These are phyloP conservation scores for Zootermopsis nevadensis DNA, from an alignment of 2,888 invertebrate species.

Conservation along the genomic window DNA sequence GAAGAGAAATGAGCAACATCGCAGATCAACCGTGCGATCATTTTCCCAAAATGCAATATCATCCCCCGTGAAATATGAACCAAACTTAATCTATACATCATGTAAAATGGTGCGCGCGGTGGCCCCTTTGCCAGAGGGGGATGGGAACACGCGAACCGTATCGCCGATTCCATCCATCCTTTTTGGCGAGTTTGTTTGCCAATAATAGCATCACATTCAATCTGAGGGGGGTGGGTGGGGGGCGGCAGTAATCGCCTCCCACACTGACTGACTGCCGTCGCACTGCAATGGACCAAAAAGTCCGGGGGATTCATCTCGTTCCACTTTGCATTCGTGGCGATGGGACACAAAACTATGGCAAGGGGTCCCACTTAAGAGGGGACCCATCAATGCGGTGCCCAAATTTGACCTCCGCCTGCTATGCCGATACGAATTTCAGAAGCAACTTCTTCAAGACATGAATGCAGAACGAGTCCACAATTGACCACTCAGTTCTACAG, in stretches of 20 bases:
- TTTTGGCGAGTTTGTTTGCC: constrained; percentile 44
- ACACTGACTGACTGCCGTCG: constrained; percentile 24
- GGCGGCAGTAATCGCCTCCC: constrained; percentile 32
- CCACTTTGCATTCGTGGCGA: no score
- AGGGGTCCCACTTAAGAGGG: no score
- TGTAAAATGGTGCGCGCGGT: constrained; percentile 16
- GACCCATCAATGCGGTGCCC: no score
- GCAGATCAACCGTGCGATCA: constrained; percentile 41
- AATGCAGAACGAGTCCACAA: no score
- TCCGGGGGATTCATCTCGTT: no score
- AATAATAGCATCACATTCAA: constrained; percentile 41
- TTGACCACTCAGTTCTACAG: no score
- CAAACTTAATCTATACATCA: constrained; percentile 43
- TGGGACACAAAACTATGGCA: no score
- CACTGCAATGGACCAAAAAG: constrained; percentile 6
- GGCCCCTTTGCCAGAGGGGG: constrained; percentile 36
- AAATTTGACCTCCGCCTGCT: no score
- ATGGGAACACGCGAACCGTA: constrained; percentile 28
- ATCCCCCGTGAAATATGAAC: constrained; percentile 43
- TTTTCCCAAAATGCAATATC: constrained; percentile 43
- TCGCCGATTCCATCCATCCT: constrained; percentile 31
- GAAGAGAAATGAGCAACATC: constrained; percentile 32
- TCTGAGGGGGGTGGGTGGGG: constrained; percentile 9
- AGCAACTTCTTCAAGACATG: no score
- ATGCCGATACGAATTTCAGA: no score